A percentile compares a stretch with the other conserved stretches of the same genome.
Evolutionary conservation across 2,113 vertebrate species (phyloP).

Genomic region (Myrmophylax atrothorax): DNA sequence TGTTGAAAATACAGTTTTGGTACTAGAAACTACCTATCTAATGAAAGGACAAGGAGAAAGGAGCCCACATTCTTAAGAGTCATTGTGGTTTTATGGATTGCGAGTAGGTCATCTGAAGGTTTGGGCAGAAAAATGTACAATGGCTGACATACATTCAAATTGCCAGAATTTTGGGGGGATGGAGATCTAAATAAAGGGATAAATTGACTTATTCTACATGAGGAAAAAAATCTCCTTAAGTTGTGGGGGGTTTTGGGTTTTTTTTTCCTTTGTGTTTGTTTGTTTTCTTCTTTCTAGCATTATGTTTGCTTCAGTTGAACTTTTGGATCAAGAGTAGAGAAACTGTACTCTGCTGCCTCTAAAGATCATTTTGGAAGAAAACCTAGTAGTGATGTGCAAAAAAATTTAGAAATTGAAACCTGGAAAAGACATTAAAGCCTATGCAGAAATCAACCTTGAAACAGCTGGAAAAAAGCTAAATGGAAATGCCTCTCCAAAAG

Average conservation of each 20-base stretch:
- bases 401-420: not conserved
- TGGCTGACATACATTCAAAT: not conserved
- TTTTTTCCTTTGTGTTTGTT: not conserved
- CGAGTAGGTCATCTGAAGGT: not conserved
- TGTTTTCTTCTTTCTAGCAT: not conserved
- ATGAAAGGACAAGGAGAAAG: not conserved
- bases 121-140: not conserved
- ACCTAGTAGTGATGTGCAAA: not conserved
- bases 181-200: not conserved
- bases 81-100: not conserved
- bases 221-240: not conserved
- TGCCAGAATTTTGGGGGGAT: not conserved
- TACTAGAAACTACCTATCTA: not conserved
- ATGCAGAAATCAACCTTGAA: not conserved
- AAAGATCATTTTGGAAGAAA: not conserved
- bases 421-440: not conserved
- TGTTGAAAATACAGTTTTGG: not conserved
- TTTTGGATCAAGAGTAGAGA: not conserved
- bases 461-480: not conserved
- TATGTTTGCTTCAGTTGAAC: not conserved
- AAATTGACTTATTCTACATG: not conserved
- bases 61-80: not conserved
- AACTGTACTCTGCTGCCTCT: not conserved
- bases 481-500: not conserved
- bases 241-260: fast-evolving